phyloP scores from a whole-genome alignment of 2,113 vertebrate genomes.

The Phainopepla nitens region DNA sequence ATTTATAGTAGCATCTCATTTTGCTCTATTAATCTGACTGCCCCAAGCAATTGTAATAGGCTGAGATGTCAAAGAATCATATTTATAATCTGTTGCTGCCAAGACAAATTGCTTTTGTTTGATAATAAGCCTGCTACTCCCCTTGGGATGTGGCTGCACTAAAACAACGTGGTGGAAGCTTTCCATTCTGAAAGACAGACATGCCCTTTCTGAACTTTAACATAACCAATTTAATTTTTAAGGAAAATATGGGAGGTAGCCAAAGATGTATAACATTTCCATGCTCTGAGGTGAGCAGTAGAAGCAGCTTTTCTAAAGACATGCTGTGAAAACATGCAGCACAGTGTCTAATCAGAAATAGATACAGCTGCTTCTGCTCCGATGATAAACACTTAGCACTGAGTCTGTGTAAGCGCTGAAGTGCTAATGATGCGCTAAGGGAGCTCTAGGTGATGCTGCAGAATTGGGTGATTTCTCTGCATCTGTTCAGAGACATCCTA shows the following conservation, averaged over 20 bases:
- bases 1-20: conserved; percentile 24
- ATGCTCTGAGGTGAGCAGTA: not conserved
- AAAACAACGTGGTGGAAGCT: not conserved
- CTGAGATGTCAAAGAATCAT: not conserved
- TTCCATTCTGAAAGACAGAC: not conserved
- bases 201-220: not conserved
- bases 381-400: not conserved
- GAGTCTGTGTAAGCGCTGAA: not conserved
- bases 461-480: not conserved
- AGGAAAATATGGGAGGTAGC: not conserved
- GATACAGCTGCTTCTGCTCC: not conserved
- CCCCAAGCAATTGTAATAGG: not conserved
- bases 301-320: not conserved
- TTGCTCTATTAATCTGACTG: conserved; percentile 30
- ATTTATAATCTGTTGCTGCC: conserved; percentile 10
- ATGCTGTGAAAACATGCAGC: not conserved
- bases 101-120: conserved; percentile 18
- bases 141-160: not conserved
- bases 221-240: not conserved
- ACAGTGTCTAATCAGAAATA: not conserved
- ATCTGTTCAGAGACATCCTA: not conserved
- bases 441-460: not conserved
- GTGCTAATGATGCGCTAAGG: not conserved
- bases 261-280: not conserved
- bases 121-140: not conserved